A percentile compares a stretch with the other conserved stretches of the same genome.
These are phyloP conservation scores for Luidia sarsii DNA, from an alignment of 53 echinoderm and acorn worm species.

Conservation along the genomic window DNA sequence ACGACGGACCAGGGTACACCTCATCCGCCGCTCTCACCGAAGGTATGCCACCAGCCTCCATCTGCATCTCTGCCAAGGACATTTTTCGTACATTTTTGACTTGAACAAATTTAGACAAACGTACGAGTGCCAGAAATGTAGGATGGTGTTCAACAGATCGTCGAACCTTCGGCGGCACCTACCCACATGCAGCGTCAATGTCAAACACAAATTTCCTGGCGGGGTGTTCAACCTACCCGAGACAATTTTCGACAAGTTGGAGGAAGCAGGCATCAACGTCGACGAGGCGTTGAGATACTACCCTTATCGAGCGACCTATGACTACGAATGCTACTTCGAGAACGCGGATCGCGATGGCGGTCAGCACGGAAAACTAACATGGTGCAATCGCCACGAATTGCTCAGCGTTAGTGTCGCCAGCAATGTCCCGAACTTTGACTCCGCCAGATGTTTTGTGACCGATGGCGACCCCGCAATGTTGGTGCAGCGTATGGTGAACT, in stretches of 20 bases:
- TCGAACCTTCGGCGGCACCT: not conserved
- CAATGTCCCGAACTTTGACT: constrained; percentile 15
- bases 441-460: not conserved
- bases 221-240: constrained; percentile 11
- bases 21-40: not conserved
- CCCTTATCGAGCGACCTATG: constrained; percentile 38
- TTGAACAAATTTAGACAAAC: not conserved
- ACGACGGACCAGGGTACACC: not conserved
- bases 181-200: constrained; percentile 1
- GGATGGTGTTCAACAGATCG: constrained; percentile 4
- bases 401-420: constrained; percentile 6
- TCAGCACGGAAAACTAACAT: not conserved
- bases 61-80: not conserved
- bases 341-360: not conserved
- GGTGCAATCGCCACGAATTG: constrained; percentile 7
- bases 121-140: constrained; percentile 20
- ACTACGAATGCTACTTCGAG: constrained; percentile 48
- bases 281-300: constrained; percentile 2
- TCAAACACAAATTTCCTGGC: constrained; percentile 5
- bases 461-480: not conserved
- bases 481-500: not conserved
- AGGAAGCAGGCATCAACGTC: constrained; percentile 40
- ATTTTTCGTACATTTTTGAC: constrained; percentile 10
- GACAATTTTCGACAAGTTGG: constrained; percentile 49
- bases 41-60: not conserved